Percentiles rank a stretch among this genome's conserved stretches.
Conservation (phyloP, 1,140 invertebrate species). For the Caenorhabditis remanei region DNA sequence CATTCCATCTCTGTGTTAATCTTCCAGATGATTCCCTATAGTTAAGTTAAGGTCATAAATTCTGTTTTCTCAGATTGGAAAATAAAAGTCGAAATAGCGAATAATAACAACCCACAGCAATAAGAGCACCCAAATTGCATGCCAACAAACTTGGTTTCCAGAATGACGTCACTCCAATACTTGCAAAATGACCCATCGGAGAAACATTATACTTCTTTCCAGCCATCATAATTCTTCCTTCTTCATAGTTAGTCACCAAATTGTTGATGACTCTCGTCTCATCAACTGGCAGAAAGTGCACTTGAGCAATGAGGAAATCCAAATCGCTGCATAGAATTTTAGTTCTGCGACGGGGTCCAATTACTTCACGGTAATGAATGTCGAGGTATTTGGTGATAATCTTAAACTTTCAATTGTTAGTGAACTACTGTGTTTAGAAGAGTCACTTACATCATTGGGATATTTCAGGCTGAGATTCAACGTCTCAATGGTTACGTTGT, state of each 20-base stretch:
- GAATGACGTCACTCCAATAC: background rate
- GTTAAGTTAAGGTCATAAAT: background rate
- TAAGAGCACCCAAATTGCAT: constrained; percentile 26
- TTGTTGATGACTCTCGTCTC: background rate
- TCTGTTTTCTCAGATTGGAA: too few relatives aligned
- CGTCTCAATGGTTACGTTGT: background rate
- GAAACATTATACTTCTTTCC: constrained; percentile 25
- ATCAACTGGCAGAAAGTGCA: constrained; percentile 17
- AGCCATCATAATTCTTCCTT: constrained; percentile 30
- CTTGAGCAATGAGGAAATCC: background rate
- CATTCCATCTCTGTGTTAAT: constrained; percentile 13
- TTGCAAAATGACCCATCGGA: background rate
- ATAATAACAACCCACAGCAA: background rate
- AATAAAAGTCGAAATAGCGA: background rate
- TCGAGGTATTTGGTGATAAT: constrained; percentile 20
- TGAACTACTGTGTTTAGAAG: background rate
- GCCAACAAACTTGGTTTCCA: constrained; percentile 22
- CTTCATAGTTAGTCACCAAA: background rate
- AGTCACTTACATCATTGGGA: background rate
- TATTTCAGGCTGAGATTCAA: constrained; percentile 1
- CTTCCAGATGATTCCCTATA: constrained; percentile 30
- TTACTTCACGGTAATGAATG: background rate
- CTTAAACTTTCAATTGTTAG: background rate
- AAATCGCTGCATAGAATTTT: background rate
- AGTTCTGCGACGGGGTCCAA: background rate